Conservation (phyloP, 2,113 vertebrate species). For the Nesoenas mayeri region DNA sequence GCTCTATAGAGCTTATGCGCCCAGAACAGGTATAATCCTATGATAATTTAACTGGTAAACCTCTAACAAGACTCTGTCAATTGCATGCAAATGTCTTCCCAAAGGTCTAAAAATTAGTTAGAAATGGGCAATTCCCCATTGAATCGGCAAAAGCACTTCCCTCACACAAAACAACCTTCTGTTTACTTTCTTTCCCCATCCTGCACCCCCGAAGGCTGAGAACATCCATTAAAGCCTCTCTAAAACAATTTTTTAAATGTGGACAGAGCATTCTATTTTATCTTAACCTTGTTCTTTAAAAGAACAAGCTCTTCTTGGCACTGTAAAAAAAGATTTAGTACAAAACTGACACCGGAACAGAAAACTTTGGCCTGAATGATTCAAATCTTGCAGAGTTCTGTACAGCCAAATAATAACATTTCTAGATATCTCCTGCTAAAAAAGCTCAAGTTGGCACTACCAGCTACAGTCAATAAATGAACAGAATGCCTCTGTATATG, state of each 20-base stretch:
- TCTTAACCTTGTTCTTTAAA: not conserved
- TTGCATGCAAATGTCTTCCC: not conserved
- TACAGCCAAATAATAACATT: not conserved
- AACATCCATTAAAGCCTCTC: not conserved
- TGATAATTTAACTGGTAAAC: not conserved
- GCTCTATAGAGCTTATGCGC: not conserved
- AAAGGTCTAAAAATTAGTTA: not conserved
- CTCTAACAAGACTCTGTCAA: not conserved
- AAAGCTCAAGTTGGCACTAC: not conserved
- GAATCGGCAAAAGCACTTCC: not conserved
- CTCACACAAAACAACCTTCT: not conserved
- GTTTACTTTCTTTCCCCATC: not conserved
- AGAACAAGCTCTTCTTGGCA: not conserved
- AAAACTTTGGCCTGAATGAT: not conserved
- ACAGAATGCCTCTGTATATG: fast-evolving
- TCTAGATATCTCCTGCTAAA: not conserved
- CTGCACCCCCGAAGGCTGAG: not conserved
- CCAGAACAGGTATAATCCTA: not conserved
- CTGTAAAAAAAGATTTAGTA: not conserved
- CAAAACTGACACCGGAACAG: not conserved
- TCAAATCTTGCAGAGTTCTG: not conserved
- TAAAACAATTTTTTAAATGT: not conserved
- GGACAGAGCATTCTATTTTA: not conserved
- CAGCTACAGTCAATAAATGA: not conserved
- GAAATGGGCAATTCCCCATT: not conserved